phyloP scores from a whole-genome alignment of 1,140 invertebrate genomes.

The Cyphomyrmex costatus region DNA sequence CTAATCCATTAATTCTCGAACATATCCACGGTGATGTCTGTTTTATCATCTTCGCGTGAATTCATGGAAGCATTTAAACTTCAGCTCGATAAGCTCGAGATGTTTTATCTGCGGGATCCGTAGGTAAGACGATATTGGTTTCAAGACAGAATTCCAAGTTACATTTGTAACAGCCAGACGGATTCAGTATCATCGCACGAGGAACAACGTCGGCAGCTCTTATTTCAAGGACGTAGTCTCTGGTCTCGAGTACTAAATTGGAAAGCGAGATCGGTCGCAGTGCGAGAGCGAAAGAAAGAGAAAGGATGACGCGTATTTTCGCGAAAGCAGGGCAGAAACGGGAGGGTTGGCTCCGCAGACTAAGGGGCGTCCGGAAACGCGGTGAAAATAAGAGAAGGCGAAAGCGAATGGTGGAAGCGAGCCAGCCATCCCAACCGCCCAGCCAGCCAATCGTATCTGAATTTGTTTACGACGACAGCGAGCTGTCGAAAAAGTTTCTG shows the following conservation, averaged over 20 bases:
- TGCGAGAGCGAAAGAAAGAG: not conserved
- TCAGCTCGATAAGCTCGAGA: constrained; percentile 31
- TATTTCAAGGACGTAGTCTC: constrained; percentile 51
- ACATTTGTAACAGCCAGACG: constrained; percentile 13
- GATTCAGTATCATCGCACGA: not conserved
- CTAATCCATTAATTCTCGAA: constrained; percentile 37
- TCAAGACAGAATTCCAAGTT: constrained; percentile 27
- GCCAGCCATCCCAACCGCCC: constrained; percentile 31
- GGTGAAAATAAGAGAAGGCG: constrained; percentile 17
- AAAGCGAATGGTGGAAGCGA: constrained; percentile 29
- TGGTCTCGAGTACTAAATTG: constrained; percentile 48
- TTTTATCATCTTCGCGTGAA: not conserved
- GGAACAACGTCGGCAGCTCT: constrained; percentile 5
- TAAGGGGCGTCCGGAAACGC: constrained; percentile 16
- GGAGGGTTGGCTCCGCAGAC: constrained; percentile 5
- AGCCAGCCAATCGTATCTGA: constrained; percentile 61
- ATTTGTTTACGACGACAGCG: constrained; percentile 65
- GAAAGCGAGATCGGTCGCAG: constrained; percentile 35
- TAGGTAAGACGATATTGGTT: not conserved
- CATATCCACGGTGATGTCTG: not conserved
- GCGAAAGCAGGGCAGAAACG: not conserved
- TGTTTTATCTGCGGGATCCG: not conserved
- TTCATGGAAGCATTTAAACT: constrained; percentile 20
- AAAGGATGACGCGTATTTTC: constrained; percentile 42
- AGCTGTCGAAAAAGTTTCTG: constrained; percentile 61